Base-by-base conservation (phyloP, 1,140 invertebrate species). In the Drosophila kanapiae region DNA sequence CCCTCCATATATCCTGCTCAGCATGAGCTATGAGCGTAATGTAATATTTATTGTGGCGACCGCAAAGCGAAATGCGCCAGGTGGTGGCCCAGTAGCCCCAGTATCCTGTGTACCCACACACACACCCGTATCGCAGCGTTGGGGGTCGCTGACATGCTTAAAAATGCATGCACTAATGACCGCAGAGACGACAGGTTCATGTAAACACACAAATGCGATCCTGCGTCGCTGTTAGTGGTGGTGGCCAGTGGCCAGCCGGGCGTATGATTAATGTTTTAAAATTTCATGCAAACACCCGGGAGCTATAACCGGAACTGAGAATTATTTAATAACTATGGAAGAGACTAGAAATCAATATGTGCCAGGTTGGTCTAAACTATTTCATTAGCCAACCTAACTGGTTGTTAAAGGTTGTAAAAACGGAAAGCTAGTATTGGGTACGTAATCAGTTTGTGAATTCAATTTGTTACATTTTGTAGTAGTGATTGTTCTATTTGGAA, bases 91-190 rank as follows among this genome's bases (percentile, higher is more conserved):
- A 31, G 49, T 40, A 31, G 27, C 27, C 38, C 45, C 23, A 14
- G 37, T 56, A 27, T 63, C 48, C 60, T 37, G 49, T 16, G 49
- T 23, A 18, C 18, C 51, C n/a, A n/a, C n/a, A n/a, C n/a, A n/a
- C n/a, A n/a, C n/a, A n/a, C 51, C 51, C 33, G 16, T 18, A 64
- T 38, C 37, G 27, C 47, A 37, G 49, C 35, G 16, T 23, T 23
- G n/a, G 35, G 67, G 53, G 69, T 70, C 67, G 43, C 69, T 35
- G 48, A 48, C 69, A 29, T 72, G 53, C 69, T 72, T 72, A 49
- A 72, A 72, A 72, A 71, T 72, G 67, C 67, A 72, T 72, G 53
- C 69, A 59, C 67, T 72, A 72, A 72, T 72, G 69, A 72, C 67
- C 69, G 43, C 69, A 72, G 51, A 33, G 54, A 71, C 67, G 69